Evolutionary conservation across 2,797 vertebrate species (phyloP).

Genomic region (Hephaestus fuliginosus): DNA sequence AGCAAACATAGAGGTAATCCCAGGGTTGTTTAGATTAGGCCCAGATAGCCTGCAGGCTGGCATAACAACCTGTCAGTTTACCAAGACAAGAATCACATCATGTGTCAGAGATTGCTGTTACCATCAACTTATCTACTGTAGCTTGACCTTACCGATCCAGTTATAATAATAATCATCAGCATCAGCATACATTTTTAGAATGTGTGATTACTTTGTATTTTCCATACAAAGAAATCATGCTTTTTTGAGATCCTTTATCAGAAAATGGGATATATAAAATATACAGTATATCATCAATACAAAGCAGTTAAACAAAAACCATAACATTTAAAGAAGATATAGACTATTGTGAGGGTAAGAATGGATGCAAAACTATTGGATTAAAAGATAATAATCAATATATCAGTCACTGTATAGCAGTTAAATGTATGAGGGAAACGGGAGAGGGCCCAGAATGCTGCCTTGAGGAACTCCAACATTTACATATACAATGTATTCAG

Average conservation of each 20-base stretch:
- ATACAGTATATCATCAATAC: neutral
- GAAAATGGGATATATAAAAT: neutral
- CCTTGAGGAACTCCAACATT: conserved; percentile 36
- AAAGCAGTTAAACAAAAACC: neutral
- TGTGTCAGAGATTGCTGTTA: neutral
- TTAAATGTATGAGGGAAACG: neutral
- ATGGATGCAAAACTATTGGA: neutral
- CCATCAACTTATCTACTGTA: neutral
- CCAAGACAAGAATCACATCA: conserved; percentile 29
- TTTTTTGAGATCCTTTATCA: neutral
- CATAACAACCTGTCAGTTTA: conserved; percentile 65
- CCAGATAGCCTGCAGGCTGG: conserved; percentile 51
- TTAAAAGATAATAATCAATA: neutral
- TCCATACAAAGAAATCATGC: neutral
- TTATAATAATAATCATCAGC: neutral
- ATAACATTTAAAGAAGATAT: neutral
- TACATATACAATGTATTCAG: neutral
- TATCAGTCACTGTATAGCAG: neutral
- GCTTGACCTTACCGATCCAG: neutral
- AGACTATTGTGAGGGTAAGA: neutral
- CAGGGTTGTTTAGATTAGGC: conserved; percentile 65
- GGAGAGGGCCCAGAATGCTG: neutral
- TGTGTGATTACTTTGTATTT: no score
- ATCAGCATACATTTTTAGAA: neutral
- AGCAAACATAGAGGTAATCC: conserved; percentile 75